Base-by-base conservation (phyloP, 2,113 vertebrate species). In the Dissostichus mawsoni region DNA sequence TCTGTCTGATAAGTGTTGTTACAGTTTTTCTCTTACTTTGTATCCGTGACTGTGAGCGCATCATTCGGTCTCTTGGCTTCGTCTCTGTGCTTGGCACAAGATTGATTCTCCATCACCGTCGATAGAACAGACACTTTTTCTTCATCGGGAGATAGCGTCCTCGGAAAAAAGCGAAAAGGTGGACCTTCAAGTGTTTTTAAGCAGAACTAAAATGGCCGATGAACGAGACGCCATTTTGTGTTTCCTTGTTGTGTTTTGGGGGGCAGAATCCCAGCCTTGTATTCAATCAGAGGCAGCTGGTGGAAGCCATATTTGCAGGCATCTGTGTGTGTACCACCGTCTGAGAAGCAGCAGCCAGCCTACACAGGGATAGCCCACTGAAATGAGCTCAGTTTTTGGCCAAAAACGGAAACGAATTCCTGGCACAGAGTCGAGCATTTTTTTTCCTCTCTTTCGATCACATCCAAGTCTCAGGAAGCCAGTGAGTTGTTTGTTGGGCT, bases 221-320 rank as follows among this genome's bases (percentile, higher is more conserved):
- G 74, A 18, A 51, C 52, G 13, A n/a, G 90, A 83, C 83, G 93
- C 95, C 95, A 95, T 95, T 95, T 95, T 95, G 94, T 95, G 92
- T 90, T 93, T 93, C 82, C 88, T 89, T 84, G 87, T 92, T 90
- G 89, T 91, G 80, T 92, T 92, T 91, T 70, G 80, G 89, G 87
- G 90, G 86, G 87, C 91, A 93, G 92, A 92, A 93, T 93, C 90
- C 76, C 82, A 89, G 92, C 86, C 91, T 93, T 90, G 91, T 90
- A 69, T 91, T 90, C 89, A 91, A 91, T 88, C 89, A 80, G 90
- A 92, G 92, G 92, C 93, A 94, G 92, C 91, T 91, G 92, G 87
- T 90, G 89, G 89, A 90, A 92, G 93, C 90, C 93, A 93, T 92
- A 85, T 94, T 92, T 90, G 89, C 89, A 88, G 90, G 87, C 83